Evolutionary conservation across 64 coral and sea anemone species (phyloP).

Genomic region (Actinia tenebrosa): DNA sequence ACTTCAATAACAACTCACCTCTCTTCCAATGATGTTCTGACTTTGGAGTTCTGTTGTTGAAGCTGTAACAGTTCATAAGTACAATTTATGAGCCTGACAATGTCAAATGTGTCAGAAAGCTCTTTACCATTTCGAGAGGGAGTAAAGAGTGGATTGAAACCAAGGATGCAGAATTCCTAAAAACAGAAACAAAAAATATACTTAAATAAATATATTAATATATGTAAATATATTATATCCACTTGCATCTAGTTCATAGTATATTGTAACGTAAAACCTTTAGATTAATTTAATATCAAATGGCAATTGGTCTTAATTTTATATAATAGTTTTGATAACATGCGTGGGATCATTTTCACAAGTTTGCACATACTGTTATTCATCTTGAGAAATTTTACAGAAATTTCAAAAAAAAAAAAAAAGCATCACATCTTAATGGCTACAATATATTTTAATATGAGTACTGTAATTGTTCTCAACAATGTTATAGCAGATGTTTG

Average conservation of each 20-base stretch:
- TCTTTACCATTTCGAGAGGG: constrained; percentile 45
- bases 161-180: constrained; percentile 80
- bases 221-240: no score
- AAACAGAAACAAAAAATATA: not conserved
- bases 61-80: constrained; percentile 83
- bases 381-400: no score
- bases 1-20: constrained; percentile 42
- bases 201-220: not conserved
- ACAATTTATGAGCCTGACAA: constrained; percentile 88
- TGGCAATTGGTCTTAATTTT: no score
- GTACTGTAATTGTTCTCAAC: not conserved
- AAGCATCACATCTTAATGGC: no score
- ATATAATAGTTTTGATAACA: no score
- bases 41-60: constrained; percentile 65
- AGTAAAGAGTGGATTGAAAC: constrained; percentile 78
- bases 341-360: no score
- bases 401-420: no score
- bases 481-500: not conserved
- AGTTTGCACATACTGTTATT: no score
- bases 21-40: constrained; percentile 75
- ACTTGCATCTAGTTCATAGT: no score
- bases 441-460: not conserved
- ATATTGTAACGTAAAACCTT: no score
- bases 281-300: no score
- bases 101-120: constrained; percentile 76